phyloP scores from a whole-genome alignment of 1,140 invertebrate genomes.

The Drosophila lini region DNA sequence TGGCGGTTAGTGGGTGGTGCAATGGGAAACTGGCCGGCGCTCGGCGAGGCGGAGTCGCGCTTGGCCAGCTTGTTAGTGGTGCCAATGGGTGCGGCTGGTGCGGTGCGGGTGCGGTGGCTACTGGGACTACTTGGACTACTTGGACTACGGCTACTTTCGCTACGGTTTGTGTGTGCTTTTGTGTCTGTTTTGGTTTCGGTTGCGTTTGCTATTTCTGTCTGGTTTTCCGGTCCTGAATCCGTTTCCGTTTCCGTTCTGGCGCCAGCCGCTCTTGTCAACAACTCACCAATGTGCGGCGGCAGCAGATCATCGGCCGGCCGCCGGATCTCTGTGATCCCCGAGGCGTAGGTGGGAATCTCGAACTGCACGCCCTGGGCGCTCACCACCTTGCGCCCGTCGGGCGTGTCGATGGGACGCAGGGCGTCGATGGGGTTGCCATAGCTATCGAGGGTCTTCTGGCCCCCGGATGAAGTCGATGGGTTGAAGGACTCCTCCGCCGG shows the following conservation, averaged over 20 bases:
- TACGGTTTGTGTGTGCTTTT: conserved; percentile 39
- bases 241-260: conserved; percentile 21
- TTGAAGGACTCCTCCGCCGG: conserved; percentile 50
- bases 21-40: conserved; percentile 47
- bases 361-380: conserved; percentile 81
- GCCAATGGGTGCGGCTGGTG: conserved; percentile 37
- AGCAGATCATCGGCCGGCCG: conserved; percentile 77
- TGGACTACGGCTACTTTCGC: conserved; percentile 10
- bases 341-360: conserved; percentile 83
- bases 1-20: conserved; percentile 53
- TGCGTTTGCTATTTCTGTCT: conserved; percentile 13
- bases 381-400: conserved; percentile 79
- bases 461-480: conserved; percentile 2
- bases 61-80: conserved; percentile 45
- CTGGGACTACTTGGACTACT: conserved; percentile 10
- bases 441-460: conserved; percentile 64
- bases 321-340: conserved; percentile 81
- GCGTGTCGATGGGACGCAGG: conserved; percentile 76
- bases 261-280: conserved; percentile 56
- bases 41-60: conserved; percentile 19
- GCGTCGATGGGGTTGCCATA: conserved; percentile 79
- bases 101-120: conserved; percentile 40
- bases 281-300: conserved; percentile 84
- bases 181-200: conserved; percentile 19
- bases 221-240: conserved; percentile 14